phyloP scores from a whole-genome alignment of 2,888 invertebrate species.

The Pherbina coryleti region DNA sequence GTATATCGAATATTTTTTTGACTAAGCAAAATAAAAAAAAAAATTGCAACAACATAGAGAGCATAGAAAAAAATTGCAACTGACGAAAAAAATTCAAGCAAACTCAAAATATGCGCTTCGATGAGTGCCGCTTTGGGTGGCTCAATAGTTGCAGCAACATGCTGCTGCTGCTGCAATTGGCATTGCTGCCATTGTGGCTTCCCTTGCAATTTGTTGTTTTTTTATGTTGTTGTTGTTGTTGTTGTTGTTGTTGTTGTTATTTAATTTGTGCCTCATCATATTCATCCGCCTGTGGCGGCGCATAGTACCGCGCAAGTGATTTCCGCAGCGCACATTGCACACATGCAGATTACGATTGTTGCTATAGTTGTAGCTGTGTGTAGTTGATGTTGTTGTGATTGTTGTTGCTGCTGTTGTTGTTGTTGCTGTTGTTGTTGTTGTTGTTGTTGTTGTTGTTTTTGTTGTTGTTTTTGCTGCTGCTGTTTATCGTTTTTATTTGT shows the following conservation, averaged over 20 bases:
- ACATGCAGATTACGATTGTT: constrained; percentile 50
- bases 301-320: constrained; percentile 20
- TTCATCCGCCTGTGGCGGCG: constrained; percentile 23
- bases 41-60: constrained; percentile 5
- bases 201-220: constrained; percentile 29
- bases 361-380: constrained; percentile 37
- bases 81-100: neutral
- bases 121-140: constrained; percentile 34
- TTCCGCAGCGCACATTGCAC: constrained; percentile 29
- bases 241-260: neutral
- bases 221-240: neutral
- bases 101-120: constrained; percentile 23
- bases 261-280: constrained; percentile 29
- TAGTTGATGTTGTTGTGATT: too few relatives aligned
- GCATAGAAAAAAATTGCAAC: neutral
- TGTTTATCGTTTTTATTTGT: constrained; percentile 59
- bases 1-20: neutral
- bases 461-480: constrained; percentile 45
- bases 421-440: constrained; percentile 27
- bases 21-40: constrained; percentile 8
- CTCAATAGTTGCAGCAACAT: constrained; percentile 40
- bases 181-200: constrained; percentile 19
- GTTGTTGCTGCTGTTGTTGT: constrained; percentile 52
- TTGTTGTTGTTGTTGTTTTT: constrained; percentile 39
- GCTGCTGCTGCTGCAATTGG: constrained; percentile 3